Evolutionary conservation across 2,888 invertebrate species (phyloP).

Genomic region (Eupithecia pulchellata): DNA sequence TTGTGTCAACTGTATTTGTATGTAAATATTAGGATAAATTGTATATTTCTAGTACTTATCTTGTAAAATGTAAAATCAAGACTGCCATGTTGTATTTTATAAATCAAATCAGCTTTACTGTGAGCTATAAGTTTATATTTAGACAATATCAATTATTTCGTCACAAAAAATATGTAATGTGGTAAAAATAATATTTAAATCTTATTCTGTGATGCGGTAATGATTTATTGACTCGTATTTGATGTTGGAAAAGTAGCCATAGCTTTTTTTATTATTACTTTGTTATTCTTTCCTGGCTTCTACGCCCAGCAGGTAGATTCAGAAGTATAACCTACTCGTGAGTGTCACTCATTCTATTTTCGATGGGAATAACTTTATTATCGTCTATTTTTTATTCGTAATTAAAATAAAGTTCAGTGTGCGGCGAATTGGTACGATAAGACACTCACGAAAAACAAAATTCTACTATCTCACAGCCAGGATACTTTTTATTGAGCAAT

Average conservation of each 20-base stretch:
- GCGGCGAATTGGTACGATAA: not conserved
- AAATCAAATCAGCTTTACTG: constrained; percentile 80
- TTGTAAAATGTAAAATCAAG: constrained; percentile 78
- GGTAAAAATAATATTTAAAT: not conserved
- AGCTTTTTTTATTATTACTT: not conserved
- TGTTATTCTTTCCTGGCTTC: not conserved
- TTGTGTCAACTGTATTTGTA: constrained; percentile 73
- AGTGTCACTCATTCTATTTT: not conserved
- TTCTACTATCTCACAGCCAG: too few species aligned
- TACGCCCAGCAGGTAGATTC: not conserved
- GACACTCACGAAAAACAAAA: not conserved
- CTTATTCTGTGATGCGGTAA: not conserved
- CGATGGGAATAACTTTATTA: not conserved
- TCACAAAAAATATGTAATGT: not conserved
- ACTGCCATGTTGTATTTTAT: constrained; percentile 82
- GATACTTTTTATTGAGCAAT: too few species aligned
- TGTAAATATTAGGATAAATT: constrained; percentile 74
- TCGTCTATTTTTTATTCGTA: not conserved
- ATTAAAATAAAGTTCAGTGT: not conserved
- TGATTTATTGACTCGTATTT: not conserved
- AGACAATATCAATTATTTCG: constrained; percentile 38
- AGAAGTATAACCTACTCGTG: too few species aligned
- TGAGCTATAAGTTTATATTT: constrained; percentile 77
- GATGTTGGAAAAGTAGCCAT: not conserved
- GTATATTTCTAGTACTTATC: constrained; percentile 70